Conservation (phyloP, 37 sponge, comb jelly and placozoan genomes). For the Geodia barretti region DNA sequence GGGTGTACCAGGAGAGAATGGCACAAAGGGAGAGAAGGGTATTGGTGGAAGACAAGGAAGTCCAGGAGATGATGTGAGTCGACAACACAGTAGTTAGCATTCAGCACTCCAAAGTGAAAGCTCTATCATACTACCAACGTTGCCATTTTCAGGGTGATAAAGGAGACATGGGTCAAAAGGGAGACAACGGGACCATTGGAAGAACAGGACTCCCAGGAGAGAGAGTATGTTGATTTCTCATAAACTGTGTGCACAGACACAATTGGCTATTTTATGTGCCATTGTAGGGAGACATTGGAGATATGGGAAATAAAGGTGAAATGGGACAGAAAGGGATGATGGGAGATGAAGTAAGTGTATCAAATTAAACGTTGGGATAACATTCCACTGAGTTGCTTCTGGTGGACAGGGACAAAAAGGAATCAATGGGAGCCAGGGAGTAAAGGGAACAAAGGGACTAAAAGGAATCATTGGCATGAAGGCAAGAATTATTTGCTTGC, state of each 20-base stretch:
- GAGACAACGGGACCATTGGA: background rate
- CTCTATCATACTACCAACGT: background rate
- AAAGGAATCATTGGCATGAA: background rate
- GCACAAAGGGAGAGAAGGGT: background rate
- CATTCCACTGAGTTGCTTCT: background rate
- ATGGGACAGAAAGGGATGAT: background rate
- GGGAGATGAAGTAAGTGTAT: too few species aligned
- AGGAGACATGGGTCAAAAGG: background rate
- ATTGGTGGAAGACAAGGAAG: background rate
- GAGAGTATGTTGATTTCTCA: background rate
- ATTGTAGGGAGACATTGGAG: background rate
- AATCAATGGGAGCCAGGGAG: background rate
- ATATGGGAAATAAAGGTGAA: background rate
- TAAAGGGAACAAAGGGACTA: background rate
- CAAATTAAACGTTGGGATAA: background rate
- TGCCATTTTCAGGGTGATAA: background rate
- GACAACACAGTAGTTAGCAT: background rate
- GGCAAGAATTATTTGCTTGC: too few species aligned
- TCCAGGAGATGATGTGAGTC: background rate
- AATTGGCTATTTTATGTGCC: background rate
- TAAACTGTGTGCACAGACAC: background rate
- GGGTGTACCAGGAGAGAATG: background rate
- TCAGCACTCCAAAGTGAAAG: too few species aligned
- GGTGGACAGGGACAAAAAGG: background rate
- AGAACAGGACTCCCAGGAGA: background rate